Percentiles rank a stretch among this genome's conserved stretches.
Evolutionary conservation across 1,140 invertebrate species (phyloP).

Genomic region (Trachelipus rathkii): DNA sequence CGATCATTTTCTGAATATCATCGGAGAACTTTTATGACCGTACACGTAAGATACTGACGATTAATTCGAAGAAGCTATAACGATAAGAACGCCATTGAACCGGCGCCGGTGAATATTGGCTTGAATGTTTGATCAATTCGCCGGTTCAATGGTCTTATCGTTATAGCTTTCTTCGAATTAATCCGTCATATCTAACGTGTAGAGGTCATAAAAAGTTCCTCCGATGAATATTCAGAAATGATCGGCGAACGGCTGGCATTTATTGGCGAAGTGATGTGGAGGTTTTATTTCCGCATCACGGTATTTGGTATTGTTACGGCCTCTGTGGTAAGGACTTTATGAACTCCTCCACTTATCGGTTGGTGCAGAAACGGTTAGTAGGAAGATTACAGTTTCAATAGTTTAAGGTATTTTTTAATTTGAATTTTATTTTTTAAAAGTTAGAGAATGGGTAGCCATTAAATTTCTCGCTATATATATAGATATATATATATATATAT

Average conservation of each 20-base stretch:
- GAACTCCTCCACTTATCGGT: slow-evolving; percentile 75
- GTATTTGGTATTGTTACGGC: slow-evolving; percentile 72
- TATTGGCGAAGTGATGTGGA: slow-evolving; percentile 88
- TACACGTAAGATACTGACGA: no score
- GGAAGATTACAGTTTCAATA: background rate
- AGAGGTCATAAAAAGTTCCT: slow-evolving; percentile 52
- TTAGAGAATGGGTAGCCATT: no score
- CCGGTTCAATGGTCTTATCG: slow-evolving; percentile 56
- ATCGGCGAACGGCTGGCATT: slow-evolving; percentile 56
- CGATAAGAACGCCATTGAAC: no score
- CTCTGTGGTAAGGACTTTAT: slow-evolving; percentile 73
- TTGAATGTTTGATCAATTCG: slow-evolving; percentile 56
- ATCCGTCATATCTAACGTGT: slow-evolving; percentile 56
- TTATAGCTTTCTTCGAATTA: slow-evolving; percentile 55
- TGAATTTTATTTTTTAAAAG: background rate
- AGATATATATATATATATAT: background rate
- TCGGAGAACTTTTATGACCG: no score
- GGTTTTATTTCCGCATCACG: slow-evolving; percentile 76
- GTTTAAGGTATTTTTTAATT: background rate
- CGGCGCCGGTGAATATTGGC: slow-evolving; percentile 56
- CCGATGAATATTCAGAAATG: slow-evolving; percentile 47
- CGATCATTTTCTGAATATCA: no score
- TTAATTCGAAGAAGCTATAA: no score
- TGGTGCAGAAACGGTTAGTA: slow-evolving; percentile 70
- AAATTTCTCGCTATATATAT: no score